phyloP scores from a whole-genome alignment of 1,140 invertebrate species.

The Rhopalosiphum maidis region DNA sequence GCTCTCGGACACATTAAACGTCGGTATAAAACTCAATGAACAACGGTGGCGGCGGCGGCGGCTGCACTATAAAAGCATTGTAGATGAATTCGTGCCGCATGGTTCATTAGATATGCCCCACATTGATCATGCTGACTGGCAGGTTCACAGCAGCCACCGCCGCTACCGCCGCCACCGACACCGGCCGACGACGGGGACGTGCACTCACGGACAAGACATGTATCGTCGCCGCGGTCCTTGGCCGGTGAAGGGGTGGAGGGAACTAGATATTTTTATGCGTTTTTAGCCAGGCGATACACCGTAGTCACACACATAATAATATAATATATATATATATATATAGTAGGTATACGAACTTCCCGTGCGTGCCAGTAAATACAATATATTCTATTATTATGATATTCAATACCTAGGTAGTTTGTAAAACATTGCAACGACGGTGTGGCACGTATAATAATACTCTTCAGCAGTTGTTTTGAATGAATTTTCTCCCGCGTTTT shows the following conservation, averaged over 20 bases:
- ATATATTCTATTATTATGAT: neutral
- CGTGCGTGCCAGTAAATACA: neutral
- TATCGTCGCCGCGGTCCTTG: neutral
- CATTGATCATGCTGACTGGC: constrained; percentile 58
- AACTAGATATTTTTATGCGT: constrained; percentile 6
- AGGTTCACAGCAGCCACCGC: constrained; percentile 39
- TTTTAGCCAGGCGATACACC: neutral
- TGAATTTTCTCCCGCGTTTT: constrained; percentile 4
- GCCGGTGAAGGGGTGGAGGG: neutral
- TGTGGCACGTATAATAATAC: neutral
- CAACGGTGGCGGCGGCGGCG: neutral
- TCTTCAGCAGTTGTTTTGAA: neutral
- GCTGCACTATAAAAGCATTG: constrained; percentile 19
- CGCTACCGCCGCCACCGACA: neutral
- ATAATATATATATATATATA: neutral
- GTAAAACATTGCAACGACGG: neutral
- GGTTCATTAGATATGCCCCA: constrained; percentile 60
- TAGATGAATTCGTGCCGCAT: constrained; percentile 59
- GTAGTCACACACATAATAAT: neutral
- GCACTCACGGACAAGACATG: constrained; percentile 29
- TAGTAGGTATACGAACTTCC: neutral
- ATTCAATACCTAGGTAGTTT: neutral
- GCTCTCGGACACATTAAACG: constrained; percentile 40
- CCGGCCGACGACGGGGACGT: constrained; percentile 29
- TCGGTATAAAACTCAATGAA: constrained; percentile 55